Percentiles rank a stretch among this genome's conserved stretches.
Evolutionary conservation across 2,113 vertebrate genomes (phyloP).

Genomic region (Garra rufa): DNA sequence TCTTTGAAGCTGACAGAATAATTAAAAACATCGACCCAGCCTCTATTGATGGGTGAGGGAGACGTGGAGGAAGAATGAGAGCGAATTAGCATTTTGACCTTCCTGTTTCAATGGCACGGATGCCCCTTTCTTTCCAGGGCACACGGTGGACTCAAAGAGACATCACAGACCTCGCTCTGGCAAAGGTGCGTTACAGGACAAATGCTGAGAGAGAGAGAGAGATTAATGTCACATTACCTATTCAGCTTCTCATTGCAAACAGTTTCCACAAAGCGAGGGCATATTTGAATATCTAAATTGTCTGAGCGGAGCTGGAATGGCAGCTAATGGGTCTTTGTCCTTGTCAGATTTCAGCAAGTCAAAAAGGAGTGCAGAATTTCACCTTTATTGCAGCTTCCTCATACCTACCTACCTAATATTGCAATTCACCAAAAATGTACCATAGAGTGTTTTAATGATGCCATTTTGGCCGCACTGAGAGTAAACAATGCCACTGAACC

Average conservation of each 20-base stretch:
- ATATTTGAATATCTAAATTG: constrained; percentile 81
- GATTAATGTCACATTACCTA: constrained; percentile 73
- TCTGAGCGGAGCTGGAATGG: constrained; percentile 68
- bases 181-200: constrained; percentile 48
- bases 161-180: constrained; percentile 49
- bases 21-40: constrained; percentile 70
- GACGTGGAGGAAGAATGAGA: constrained; percentile 53
- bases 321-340: constrained; percentile 73
- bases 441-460: no score
- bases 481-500: no score
- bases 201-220: constrained; percentile 53
- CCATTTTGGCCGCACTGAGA: no score
- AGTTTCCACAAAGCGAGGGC: constrained; percentile 70
- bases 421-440: no score
- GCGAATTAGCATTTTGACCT: constrained; percentile 80
- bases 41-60: constrained; percentile 52
- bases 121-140: constrained; percentile 62
- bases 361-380: constrained; percentile 63
- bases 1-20: constrained; percentile 80
- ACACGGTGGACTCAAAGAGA: constrained; percentile 12
- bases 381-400: not conserved
- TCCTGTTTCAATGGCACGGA: constrained; percentile 70
- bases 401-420: not conserved
- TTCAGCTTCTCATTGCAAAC: constrained; percentile 74
- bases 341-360: constrained; percentile 68